phyloP scores from a whole-genome alignment of 2,797 vertebrate species.

The Helarctos malayanus region DNA sequence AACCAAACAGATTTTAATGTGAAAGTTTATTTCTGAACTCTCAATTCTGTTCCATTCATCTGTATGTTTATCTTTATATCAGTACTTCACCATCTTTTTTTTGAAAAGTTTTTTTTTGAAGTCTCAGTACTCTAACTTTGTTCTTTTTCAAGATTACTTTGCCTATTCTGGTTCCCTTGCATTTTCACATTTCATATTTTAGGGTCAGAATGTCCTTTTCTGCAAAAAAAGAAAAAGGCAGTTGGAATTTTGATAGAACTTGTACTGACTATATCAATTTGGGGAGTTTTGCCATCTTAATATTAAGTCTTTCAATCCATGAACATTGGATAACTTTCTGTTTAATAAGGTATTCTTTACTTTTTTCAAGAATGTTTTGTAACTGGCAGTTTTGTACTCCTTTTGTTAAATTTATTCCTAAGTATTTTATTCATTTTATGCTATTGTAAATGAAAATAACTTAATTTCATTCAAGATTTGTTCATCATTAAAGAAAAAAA shows the following conservation, averaged over 20 bases:
- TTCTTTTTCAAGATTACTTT: neutral
- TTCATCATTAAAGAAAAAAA: neutral
- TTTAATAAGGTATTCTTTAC: conserved; percentile 28
- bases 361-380: neutral
- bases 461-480: conserved; percentile 26
- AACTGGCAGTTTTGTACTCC: neutral
- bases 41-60: neutral
- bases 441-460: neutral
- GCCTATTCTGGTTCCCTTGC: neutral
- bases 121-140: neutral
- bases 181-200: neutral
- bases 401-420: conserved; percentile 14
- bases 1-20: neutral
- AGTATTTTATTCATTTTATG: neutral
- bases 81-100: neutral
- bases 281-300: neutral
- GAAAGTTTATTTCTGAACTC: neutral
- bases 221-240: neutral
- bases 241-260: neutral
- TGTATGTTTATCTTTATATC: neutral
- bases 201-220: neutral
- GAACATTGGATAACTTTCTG: neutral
- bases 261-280: neutral
- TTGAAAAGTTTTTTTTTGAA: neutral
- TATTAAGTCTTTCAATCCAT: neutral